phyloP scores from a whole-genome alignment of 2,113 vertebrate species.

The Mungos mungo region DNA sequence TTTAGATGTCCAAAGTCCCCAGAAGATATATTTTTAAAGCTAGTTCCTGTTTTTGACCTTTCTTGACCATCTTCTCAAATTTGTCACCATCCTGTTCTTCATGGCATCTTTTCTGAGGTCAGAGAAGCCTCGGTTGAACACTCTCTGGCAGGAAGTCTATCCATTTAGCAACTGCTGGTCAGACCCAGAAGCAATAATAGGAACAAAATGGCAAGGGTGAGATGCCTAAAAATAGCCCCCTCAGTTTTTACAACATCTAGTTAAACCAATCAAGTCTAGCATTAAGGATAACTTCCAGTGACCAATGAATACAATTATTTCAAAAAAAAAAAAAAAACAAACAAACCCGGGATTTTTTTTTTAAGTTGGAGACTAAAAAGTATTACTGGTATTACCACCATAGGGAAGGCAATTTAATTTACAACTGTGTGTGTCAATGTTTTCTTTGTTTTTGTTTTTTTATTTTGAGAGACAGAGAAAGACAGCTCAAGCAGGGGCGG shows the following conservation, averaged over 20 bases:
- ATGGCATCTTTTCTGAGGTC: conserved; percentile 34
- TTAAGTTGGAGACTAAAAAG: conserved; percentile 22
- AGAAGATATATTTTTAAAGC: conserved; percentile 21
- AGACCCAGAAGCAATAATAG: conserved; percentile 39
- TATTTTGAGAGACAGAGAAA: no score
- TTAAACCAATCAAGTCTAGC: conserved; percentile 3
- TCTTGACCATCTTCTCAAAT: not conserved
- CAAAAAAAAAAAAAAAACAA: not conserved
- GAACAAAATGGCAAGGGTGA: conserved; percentile 10
- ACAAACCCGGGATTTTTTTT: not conserved
- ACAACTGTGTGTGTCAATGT: not conserved
- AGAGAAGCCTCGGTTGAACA: conserved; percentile 10
- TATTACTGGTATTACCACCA: not conserved
- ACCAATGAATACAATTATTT: not conserved
- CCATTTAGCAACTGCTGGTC: conserved; percentile 50
- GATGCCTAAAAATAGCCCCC: conserved; percentile 53
- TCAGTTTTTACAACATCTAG: conserved; percentile 40
- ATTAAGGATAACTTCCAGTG: not conserved
- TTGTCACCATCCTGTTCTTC: not conserved
- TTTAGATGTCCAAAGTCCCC: not conserved
- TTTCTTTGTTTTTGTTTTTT: no score
- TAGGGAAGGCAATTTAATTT: not conserved
- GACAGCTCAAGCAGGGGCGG: no score
- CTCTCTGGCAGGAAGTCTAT: not conserved
- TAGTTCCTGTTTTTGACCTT: not conserved